These are phyloP conservation scores for Steinernema feltiae DNA, from an alignment of 1,140 invertebrate species.

Conservation along the genomic window DNA sequence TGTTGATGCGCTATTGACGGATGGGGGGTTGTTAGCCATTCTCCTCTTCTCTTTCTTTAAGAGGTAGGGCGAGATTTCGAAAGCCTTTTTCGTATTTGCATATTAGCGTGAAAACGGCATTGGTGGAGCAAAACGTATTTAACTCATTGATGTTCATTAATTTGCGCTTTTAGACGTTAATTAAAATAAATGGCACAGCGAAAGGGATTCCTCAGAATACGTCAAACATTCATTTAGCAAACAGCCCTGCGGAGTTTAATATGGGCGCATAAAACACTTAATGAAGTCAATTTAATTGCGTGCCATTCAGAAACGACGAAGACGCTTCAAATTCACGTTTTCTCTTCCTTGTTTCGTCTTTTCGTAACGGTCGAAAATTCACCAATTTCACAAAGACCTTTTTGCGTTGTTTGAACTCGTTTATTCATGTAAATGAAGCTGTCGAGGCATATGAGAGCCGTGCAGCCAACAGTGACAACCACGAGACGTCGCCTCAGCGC, in stretches of 20 bases:
- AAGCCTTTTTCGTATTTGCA: background rate
- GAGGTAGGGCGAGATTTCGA: background rate
- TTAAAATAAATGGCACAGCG: background rate
- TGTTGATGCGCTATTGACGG: background rate
- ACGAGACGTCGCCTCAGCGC: background rate
- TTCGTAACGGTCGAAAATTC: background rate
- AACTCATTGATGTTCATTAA: background rate
- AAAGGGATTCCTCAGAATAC: background rate
- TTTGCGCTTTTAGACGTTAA: background rate
- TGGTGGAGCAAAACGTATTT: background rate
- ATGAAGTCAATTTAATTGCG: slow-evolving; percentile 12
- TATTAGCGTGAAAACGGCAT: background rate
- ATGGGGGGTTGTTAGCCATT: background rate
- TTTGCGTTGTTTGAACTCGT: background rate
- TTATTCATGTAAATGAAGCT: background rate
- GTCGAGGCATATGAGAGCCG: background rate
- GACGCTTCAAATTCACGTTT: background rate
- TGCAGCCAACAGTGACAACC: background rate
- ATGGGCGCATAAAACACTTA: slow-evolving; percentile 1
- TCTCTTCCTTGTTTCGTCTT: background rate
- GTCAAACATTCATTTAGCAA: background rate
- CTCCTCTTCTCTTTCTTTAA: background rate
- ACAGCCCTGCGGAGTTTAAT: background rate
- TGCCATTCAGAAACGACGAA: background rate
- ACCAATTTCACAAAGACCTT: background rate